Evolutionary conservation across 2,888 invertebrate species (phyloP), one percentile per base, ranked within the genome.

Genomic region (Drosophila paramelanica): DNA sequence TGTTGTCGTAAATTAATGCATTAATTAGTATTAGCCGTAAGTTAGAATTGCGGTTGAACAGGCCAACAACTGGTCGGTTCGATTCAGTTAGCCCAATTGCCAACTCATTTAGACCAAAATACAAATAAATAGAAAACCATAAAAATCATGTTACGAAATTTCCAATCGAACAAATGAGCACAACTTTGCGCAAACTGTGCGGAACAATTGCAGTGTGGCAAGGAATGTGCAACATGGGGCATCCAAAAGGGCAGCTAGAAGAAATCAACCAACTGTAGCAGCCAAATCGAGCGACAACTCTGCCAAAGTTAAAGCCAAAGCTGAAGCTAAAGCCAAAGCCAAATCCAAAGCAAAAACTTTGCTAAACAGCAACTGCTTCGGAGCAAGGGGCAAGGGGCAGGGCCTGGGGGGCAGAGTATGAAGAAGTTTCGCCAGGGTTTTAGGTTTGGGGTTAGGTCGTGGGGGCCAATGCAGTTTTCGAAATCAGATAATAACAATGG

Each of bases 181-280:
- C 43, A 73, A 53, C 57, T 60, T 36, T 59, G 58, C 45, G 51
- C 73, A 73, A 85, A 86, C 81, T 88, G 83, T 81, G 86, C 86
- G 84, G 86, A 88, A 86, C 85, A 86, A 86, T 86, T 86, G 88
- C 79, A 74, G 71, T 73, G 77, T 77, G 51, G 65, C 80, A 68
- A 88, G 82, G 82, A 85, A 85, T 85, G 86, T 85, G 82, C 77
- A 85, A 74, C 78, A 73, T 67, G 56, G 38, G 60, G 55, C 58
- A 58, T 25, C 42, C 31, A 47, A 39, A 49, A 38, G 46, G 50
- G 50, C 62, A 51, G 50, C 56, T 31, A 33, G 56, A 65, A 65
- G 77, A 71, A 80, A 73, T 52, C 77, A 62, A 47, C 59, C 55
- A 61, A 73, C 55, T 72, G 75, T 65, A 52, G 60, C 64, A 49